Conservation (phyloP, 2,888 invertebrate genomes). For the Erpobdella octoculata region DNA sequence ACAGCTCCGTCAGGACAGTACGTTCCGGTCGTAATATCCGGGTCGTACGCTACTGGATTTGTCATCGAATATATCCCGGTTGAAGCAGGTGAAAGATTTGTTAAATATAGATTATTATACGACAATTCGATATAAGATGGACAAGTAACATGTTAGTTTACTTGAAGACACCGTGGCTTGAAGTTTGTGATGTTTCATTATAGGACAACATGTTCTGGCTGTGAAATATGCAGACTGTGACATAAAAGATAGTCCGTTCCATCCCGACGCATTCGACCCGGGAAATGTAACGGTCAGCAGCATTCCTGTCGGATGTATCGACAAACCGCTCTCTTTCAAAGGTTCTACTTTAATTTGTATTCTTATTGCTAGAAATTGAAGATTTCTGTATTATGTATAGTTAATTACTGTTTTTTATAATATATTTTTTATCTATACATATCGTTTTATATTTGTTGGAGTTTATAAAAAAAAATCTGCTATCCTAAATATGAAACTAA, state of each 20-base stretch:
- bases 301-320: constrained; percentile 14
- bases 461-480: no score
- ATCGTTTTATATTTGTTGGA: no score
- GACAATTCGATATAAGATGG: background rate
- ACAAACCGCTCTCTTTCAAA: constrained; percentile 17
- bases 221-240: constrained; percentile 36
- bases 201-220: constrained; percentile 34
- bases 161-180: no score
- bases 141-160: constrained; percentile 3
- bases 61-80: constrained; percentile 35
- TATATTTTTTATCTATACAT: no score
- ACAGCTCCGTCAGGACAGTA: constrained; percentile 35
- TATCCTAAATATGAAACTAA: no score
- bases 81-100: constrained; percentile 36
- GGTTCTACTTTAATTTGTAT: background rate
- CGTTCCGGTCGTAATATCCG: constrained; percentile 30
- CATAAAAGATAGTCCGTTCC: constrained; percentile 69
- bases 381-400: background rate
- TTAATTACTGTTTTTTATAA: no score
- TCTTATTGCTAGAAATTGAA: background rate
- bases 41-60: constrained; percentile 29
- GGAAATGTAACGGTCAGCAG: constrained; percentile 55
- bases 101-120: background rate
- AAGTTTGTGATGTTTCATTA: no score
- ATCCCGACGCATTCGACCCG: constrained; percentile 68